Conservation (phyloP, 2,113 vertebrate species). For the Phalacrocorax brasilianus region DNA sequence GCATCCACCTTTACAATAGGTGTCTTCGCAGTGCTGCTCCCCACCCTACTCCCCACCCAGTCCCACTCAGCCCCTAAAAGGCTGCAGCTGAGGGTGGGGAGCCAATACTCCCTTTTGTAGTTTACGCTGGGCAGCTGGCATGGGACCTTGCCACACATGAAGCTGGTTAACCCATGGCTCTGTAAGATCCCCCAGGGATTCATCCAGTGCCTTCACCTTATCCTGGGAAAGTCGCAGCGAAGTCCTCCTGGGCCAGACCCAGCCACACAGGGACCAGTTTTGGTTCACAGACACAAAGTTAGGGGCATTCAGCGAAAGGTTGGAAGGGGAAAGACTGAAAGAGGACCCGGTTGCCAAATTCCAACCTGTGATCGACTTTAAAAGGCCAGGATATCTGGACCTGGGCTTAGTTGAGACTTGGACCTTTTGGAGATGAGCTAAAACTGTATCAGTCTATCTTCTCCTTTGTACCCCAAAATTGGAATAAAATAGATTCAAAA, state of each 20-base stretch:
- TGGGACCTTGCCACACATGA: neutral
- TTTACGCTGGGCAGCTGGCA: neutral
- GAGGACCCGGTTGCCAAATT: neutral
- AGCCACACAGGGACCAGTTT: neutral
- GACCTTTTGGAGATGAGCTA: neutral
- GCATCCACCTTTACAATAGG: neutral
- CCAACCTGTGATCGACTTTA: neutral
- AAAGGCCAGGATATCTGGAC: no score
- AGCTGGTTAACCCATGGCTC: neutral
- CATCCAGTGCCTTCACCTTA: accelerated
- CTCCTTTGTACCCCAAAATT: neutral
- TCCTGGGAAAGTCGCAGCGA: neutral
- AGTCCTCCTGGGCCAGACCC: neutral
- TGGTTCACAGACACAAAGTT: neutral
- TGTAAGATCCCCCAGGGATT: neutral
- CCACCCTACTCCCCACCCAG: neutral
- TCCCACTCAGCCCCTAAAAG: neutral
- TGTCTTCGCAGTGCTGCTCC: neutral
- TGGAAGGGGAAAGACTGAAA: neutral
- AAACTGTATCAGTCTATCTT: neutral
- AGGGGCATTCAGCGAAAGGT: neutral
- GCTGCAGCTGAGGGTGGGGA: neutral
- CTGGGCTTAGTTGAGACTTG: neutral
- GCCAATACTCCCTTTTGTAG: accelerated
- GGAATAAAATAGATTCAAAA: neutral